Base-by-base conservation (phyloP, 1,140 invertebrate genomes). In the Megalopta genalis region DNA sequence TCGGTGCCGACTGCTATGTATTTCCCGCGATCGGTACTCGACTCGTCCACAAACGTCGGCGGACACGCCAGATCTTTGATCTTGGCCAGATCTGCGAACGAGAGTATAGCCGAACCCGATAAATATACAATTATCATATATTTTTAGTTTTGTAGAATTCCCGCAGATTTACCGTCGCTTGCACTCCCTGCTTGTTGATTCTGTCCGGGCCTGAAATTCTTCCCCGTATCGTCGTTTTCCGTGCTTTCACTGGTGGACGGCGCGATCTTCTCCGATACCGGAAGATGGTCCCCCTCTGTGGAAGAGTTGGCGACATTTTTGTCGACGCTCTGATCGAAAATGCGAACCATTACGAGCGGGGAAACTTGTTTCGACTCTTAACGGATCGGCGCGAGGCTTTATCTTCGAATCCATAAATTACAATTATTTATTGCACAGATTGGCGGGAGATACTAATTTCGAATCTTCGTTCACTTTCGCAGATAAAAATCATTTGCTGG, bases 1-100 rank as follows among this genome's bases (percentile, higher is more conserved):
- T 87, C 88, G 81, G 70, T 83, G 69, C 76, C 84, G 85, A 92
- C 91, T 92, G 90, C 68, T 70, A 80, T 71, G 64, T 77, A 76
- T 62, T 59, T 77, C 64, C 66, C 87, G 65, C 66, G 70, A 70
- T 82, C 88, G 84, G 79, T 85, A 64, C 60, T 49, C 27, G 75
- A 68, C 71, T 70, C 70, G 78, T 21, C 65, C 57, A 66, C 27
- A 21, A 69, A 73, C 80, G 80, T 74, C 81, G 81, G 82, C 82
- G 82, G 66, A 82, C 74, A 62, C 57, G 59, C 64, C n/a, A 77
- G 69, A 84, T 77, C 80, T 77, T 80, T 75, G 75, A 87, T 84
- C 82, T 82, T 87, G 39, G 75, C 71, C 66, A 80, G 75, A 83
- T 88, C 87, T 88, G 65, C 52, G 72, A 46, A 52, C 67, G 57